phyloP scores from a whole-genome alignment of 2,797 vertebrate genomes.

The Graptemys geographica region DNA sequence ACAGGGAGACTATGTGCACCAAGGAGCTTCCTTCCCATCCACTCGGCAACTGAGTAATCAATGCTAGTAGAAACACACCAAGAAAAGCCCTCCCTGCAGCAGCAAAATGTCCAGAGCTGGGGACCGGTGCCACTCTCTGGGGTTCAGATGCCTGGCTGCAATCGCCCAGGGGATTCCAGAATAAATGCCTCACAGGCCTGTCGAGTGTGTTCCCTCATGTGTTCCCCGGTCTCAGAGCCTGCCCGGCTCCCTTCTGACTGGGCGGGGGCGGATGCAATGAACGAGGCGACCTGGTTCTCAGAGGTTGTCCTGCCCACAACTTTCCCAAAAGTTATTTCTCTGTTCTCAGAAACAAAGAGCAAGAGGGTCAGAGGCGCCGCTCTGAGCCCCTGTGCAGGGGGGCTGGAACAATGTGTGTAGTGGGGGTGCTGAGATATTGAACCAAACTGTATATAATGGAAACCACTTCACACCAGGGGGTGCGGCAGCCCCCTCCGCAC shows the following conservation, averaged over 20 bases:
- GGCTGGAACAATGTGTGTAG: too few species aligned
- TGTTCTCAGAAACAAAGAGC: neutral
- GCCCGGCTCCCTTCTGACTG: accelerated
- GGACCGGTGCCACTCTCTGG: neutral
- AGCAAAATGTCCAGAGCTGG: neutral
- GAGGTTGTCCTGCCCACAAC: neutral
- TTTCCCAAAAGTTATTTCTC: neutral
- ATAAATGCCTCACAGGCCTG: neutral
- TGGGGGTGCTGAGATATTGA: too few species aligned
- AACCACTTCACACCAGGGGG: too few species aligned
- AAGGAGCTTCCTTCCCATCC: neutral
- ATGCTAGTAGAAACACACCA: neutral
- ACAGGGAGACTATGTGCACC: neutral
- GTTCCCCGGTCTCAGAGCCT: neutral
- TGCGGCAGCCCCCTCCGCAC: too few species aligned
- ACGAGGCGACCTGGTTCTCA: neutral
- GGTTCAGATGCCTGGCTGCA: neutral
- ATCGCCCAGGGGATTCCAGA: too few species aligned
- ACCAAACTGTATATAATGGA: too few species aligned
- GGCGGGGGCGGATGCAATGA: neutral
- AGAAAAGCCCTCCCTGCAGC: neutral
- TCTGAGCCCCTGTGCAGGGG: too few species aligned
- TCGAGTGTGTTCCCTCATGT: neutral
- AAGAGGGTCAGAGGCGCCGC: neutral
- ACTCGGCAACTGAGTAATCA: neutral